phyloP scores from a whole-genome alignment of 2,113 vertebrate genomes.

The Leptodactylus fuscus region DNA sequence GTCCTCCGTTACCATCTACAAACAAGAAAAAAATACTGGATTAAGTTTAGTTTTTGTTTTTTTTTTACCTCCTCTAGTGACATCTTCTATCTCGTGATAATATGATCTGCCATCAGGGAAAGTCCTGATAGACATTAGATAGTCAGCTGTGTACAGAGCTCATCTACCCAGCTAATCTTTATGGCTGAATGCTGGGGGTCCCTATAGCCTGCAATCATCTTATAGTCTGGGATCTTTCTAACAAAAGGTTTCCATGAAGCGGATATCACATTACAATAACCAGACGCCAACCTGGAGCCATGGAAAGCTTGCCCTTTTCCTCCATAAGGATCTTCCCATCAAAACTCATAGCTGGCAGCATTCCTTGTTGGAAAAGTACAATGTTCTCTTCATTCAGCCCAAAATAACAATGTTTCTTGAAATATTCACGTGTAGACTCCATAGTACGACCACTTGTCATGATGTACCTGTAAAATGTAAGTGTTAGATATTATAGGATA shows the following conservation, averaged over 20 bases:
- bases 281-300: conserved; percentile 88
- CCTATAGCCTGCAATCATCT: background rate
- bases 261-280: no score
- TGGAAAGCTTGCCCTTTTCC: conserved; percentile 86
- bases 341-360: conserved; percentile 95
- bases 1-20: conserved; percentile 94
- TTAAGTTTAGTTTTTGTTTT: no score
- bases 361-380: conserved; percentile 95
- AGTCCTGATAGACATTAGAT: no score
- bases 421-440: conserved; percentile 88
- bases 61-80: no score
- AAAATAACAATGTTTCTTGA: conserved; percentile 84
- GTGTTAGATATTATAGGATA: no score
- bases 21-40: background rate
- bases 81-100: no score
- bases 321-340: conserved; percentile 92
- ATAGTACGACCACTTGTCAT: conserved; percentile 97
- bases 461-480: conserved; percentile 91
- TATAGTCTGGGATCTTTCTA: background rate
- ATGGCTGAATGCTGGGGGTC: no score
- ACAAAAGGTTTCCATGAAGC: no score
- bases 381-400: conserved; percentile 85
- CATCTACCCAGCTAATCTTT: no score
- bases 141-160: no score
- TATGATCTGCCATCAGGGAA: no score